These are phyloP conservation scores for Anser cygnoides DNA, from an alignment of 2,113 vertebrate species.

Conservation along the genomic window DNA sequence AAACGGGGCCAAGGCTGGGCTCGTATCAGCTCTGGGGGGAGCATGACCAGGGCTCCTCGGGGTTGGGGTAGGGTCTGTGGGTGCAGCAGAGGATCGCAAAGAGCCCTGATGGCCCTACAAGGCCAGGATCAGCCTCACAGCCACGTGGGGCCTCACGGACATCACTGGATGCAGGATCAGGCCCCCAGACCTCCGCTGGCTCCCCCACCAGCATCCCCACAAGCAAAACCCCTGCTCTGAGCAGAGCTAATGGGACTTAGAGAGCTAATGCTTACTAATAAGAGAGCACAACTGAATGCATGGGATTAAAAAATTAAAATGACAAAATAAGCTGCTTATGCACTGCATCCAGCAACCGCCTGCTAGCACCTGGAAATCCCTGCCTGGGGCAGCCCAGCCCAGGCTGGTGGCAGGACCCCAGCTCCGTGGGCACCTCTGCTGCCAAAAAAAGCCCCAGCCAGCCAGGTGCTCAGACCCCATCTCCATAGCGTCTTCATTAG, in stretches of 20 bases:
- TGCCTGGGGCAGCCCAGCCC: neutral
- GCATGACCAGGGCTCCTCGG: rapidly evolving
- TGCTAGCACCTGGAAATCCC: neutral
- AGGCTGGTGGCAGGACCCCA: neutral
- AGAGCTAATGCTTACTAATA: constrained; percentile 70
- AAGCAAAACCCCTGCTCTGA: neutral
- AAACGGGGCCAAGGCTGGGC: rapidly evolving
- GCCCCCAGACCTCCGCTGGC: neutral
- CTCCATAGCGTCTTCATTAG: neutral
- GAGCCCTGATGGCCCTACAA: rapidly evolving
- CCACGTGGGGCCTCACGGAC: rapidly evolving
- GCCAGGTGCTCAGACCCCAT: neutral
- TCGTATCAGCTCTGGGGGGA: neutral
- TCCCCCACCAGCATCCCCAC: neutral
- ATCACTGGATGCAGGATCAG: neutral
- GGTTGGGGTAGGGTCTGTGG: neutral
- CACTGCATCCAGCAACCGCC: neutral
- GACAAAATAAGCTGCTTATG: constrained; percentile 64
- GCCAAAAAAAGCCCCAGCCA: neutral
- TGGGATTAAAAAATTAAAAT: constrained; percentile 67
- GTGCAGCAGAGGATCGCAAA: rapidly evolving
- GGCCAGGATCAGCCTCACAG: neutral
- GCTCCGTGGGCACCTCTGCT: neutral
- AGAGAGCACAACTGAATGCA: neutral
- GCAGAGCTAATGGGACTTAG: constrained; percentile 51